A percentile compares a stretch with the other conserved stretches of the same genome.
Conservation (phyloP, 2,888 invertebrate species). For the Aphidoletes aphidimyza region DNA sequence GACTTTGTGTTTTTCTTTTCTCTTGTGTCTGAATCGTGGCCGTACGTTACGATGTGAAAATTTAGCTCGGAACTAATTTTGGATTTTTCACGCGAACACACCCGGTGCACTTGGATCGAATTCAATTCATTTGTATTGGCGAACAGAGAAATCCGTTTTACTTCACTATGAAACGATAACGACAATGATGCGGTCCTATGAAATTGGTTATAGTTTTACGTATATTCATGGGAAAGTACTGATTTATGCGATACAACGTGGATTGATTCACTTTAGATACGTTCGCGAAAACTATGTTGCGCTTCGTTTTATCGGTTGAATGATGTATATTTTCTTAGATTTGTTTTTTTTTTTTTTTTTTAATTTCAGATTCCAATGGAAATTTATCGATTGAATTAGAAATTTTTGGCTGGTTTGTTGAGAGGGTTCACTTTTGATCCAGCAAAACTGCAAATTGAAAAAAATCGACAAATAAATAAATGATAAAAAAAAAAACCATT, state of each 20-base stretch:
- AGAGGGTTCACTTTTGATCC: not conserved
- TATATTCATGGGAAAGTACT: constrained; percentile 31
- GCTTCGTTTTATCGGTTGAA: too few relatives aligned
- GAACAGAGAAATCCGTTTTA: not conserved
- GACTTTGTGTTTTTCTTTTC: too few relatives aligned
- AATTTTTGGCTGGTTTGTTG: not conserved
- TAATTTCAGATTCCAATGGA: too few relatives aligned
- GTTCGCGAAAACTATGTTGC: not conserved
- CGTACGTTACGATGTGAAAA: not conserved
- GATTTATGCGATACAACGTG: not conserved
- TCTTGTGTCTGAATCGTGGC: too few relatives aligned
- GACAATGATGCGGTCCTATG: constrained; percentile 21
- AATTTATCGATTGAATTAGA: too few relatives aligned
- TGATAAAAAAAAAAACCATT: not conserved
- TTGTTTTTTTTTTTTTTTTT: too few relatives aligned
- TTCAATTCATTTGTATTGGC: constrained; percentile 14
- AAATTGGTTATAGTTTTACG: constrained; percentile 31
- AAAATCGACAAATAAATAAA: not conserved
- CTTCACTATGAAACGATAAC: constrained; percentile 26
- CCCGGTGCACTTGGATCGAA: constrained; percentile 19
- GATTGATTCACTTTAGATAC: not conserved
- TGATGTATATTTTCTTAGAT: too few relatives aligned
- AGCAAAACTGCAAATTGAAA: not conserved
- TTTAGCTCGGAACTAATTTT: not conserved
- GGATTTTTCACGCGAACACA: constrained; percentile 9